Conservation (phyloP, 2,113 vertebrate species). For the Columbina picui region DNA sequence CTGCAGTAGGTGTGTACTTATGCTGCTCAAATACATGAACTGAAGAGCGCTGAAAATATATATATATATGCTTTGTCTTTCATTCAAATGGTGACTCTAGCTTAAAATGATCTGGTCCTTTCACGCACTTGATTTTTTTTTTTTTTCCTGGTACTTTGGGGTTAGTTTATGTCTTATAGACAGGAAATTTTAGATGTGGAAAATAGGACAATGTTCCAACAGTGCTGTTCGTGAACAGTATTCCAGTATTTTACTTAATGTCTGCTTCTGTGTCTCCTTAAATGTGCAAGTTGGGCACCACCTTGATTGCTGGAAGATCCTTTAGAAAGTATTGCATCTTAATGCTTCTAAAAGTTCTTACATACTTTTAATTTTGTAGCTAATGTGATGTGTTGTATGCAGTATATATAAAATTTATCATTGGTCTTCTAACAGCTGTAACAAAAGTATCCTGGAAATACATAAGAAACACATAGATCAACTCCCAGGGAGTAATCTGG, state of each 20-base stretch:
- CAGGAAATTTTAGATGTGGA: background rate
- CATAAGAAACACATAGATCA: background rate
- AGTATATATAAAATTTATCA: background rate
- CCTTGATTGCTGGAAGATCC: background rate
- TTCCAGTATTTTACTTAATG: background rate
- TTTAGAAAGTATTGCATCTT: background rate
- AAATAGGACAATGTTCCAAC: background rate
- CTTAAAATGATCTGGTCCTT: background rate
- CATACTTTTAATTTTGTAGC: background rate
- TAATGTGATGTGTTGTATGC: background rate
- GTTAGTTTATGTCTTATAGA: background rate
- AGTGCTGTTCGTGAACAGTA: background rate
- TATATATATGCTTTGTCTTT: accelerated
- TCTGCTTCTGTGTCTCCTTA: accelerated
- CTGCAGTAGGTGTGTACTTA: accelerated
- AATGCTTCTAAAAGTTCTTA: background rate
- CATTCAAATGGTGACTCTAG: background rate
- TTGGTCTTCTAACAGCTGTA: background rate
- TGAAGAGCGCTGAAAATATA: background rate
- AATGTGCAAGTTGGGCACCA: background rate
- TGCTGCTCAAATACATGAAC: background rate
- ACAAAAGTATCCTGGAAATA: background rate
- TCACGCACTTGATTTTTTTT: background rate
- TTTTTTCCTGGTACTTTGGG: background rate
- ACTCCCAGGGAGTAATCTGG: background rate